A percentile compares a stretch with the other conserved stretches of the same genome.
Conservation (phyloP, 2,113 vertebrate genomes). For the Loxodonta africana region DNA sequence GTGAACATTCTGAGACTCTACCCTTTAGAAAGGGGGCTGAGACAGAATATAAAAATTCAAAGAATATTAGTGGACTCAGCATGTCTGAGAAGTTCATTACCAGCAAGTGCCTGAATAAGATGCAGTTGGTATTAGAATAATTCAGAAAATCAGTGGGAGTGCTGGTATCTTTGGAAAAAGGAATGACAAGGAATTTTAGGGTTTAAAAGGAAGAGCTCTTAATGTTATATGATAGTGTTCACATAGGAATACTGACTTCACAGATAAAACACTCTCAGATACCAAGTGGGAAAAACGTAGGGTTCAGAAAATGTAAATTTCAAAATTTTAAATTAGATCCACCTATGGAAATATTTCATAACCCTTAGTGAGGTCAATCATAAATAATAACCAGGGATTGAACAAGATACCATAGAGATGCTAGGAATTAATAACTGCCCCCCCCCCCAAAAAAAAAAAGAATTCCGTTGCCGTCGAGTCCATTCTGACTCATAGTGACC, state of each 20-base stretch:
- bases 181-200: background rate
- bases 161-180: background rate
- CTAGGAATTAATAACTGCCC: background rate
- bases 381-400: background rate
- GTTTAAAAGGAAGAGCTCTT: conserved; percentile 32
- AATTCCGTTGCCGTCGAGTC: background rate
- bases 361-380: background rate
- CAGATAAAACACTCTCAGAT: background rate
- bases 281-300: background rate
- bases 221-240: background rate
- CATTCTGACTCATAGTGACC: no score
- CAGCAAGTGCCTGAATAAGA: conserved; percentile 53
- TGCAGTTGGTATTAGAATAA: conserved; percentile 52
- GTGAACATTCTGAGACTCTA: conserved; percentile 59
- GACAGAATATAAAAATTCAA: conserved; percentile 64
- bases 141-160: conserved; percentile 69
- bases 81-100: conserved; percentile 67
- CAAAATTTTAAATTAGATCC: background rate
- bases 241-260: background rate
- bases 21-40: background rate
- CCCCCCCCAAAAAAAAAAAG: background rate
- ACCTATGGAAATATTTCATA: conserved; percentile 17
- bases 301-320: background rate
- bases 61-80: conserved; percentile 59
- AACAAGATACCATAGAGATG: background rate